Evolutionary conservation across 92 coral and sea anemone species (phyloP).

Genomic region (Pocillopora grandis): DNA sequence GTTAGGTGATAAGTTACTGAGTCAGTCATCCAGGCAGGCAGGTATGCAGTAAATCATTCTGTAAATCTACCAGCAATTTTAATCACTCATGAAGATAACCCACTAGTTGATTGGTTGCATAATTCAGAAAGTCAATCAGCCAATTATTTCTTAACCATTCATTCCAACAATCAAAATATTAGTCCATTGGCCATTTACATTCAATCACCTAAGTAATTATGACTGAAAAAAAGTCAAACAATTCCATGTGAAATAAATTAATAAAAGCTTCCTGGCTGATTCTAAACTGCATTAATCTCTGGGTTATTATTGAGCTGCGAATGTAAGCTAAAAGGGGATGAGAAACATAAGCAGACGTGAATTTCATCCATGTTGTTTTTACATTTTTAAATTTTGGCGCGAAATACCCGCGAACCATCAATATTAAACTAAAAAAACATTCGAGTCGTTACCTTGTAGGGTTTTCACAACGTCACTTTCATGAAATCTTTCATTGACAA

Average conservation of each 20-base stretch:
- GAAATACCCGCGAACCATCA: constrained; percentile 23
- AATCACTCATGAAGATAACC: too few species aligned
- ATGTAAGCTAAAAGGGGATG: background rate
- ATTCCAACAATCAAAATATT: background rate
- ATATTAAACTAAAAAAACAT: background rate
- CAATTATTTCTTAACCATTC: background rate
- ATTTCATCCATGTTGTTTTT: background rate
- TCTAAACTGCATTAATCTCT: too few species aligned
- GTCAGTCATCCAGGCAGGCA: background rate
- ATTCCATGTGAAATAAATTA: too few species aligned
- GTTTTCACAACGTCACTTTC: constrained; percentile 76
- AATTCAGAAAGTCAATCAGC: background rate
- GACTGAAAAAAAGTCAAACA: too few species aligned
- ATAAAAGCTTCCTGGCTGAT: too few species aligned
- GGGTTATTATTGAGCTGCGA: too few species aligned
- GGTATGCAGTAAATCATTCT: background rate
- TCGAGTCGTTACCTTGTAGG: constrained; percentile 72
- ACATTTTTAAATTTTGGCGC: constrained; percentile 60
- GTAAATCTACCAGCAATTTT: background rate
- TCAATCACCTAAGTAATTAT: background rate
- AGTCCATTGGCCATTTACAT: background rate
- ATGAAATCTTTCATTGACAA: constrained; percentile 87
- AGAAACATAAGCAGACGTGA: background rate
- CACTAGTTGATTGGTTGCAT: background rate
- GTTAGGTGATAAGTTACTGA: background rate